Evolutionary conservation across 2,888 invertebrate species (phyloP).

Genomic region (Drosophila paucipuncta): DNA sequence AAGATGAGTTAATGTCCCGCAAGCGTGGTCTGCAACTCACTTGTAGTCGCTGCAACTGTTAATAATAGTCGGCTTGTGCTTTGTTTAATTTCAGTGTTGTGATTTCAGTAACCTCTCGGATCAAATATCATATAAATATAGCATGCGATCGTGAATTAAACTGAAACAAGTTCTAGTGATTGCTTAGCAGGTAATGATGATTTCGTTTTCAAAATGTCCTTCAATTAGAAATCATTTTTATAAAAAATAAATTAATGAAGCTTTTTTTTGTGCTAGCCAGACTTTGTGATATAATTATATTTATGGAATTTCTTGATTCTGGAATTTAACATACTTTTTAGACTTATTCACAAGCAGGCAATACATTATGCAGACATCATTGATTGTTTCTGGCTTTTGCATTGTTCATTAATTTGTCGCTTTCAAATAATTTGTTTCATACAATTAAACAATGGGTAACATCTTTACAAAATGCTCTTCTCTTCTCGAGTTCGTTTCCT

Average conservation of each 20-base stretch:
- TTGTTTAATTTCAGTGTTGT: conserved; percentile 1
- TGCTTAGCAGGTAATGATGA: neutral
- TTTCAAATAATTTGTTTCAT: neutral
- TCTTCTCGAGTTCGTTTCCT: conserved; percentile 58
- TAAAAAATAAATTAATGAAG: neutral
- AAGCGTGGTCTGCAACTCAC: conserved; percentile 2
- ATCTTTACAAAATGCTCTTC: conserved; percentile 11
- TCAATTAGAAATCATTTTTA: neutral
- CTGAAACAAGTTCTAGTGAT: conserved; percentile 7
- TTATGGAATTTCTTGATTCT: neutral
- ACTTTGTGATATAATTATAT: neutral
- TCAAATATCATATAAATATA: neutral
- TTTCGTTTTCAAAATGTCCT: neutral
- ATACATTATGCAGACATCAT: neutral
- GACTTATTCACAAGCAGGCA: too few relatives aligned
- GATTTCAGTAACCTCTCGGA: neutral
- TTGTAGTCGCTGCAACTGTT: conserved; percentile 17
- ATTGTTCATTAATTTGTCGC: too few relatives aligned
- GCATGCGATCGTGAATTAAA: neutral
- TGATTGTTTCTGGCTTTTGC: neutral
- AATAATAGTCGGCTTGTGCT: conserved; percentile 7
- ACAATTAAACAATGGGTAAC: neutral
- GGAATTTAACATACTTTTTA: neutral
- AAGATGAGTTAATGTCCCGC: conserved; percentile 36
- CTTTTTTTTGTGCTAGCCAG: neutral